These are phyloP conservation scores for Noturus placidus DNA, from an alignment of 2,113 vertebrate genomes.

Conservation along the genomic window DNA sequence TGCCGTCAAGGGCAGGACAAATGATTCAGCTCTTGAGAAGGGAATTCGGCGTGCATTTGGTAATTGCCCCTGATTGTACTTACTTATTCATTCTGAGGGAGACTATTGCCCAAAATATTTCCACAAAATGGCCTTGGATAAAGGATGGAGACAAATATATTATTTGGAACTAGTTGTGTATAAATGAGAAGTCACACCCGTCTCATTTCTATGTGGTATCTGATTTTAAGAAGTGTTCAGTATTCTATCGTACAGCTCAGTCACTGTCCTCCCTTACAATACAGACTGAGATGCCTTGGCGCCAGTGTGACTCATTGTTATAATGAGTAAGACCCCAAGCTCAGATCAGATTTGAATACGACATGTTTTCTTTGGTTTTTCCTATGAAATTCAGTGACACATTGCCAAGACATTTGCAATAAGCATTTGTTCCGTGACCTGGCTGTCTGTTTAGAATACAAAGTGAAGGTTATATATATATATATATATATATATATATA, in stretches of 20 bases:
- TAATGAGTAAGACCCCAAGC: not conserved
- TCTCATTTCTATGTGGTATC: not conserved
- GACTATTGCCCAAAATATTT: not conserved
- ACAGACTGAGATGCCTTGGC: not conserved
- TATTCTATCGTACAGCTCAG: not conserved
- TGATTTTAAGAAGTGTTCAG: slow-evolving; percentile 19
- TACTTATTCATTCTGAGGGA: slow-evolving; percentile 18
- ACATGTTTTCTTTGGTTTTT: not conserved
- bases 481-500: too few species aligned
- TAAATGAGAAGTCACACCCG: not conserved
- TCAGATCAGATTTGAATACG: not conserved
- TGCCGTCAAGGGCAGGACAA: slow-evolving; percentile 42
- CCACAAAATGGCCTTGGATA: slow-evolving; percentile 9
- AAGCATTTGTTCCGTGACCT: not conserved
- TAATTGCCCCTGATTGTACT: slow-evolving; percentile 46
- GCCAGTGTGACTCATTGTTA: not conserved
- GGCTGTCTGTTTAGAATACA: not conserved
- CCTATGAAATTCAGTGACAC: not conserved
- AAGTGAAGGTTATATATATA: not conserved
- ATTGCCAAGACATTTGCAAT: not conserved
- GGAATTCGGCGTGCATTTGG: slow-evolving; percentile 8
- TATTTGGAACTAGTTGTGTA: not conserved
- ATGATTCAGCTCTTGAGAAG: not conserved
- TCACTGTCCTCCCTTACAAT: not conserved
- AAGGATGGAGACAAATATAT: not conserved